phyloP scores from a whole-genome alignment of 2,797 vertebrate species.

The Helarctos malayanus region DNA sequence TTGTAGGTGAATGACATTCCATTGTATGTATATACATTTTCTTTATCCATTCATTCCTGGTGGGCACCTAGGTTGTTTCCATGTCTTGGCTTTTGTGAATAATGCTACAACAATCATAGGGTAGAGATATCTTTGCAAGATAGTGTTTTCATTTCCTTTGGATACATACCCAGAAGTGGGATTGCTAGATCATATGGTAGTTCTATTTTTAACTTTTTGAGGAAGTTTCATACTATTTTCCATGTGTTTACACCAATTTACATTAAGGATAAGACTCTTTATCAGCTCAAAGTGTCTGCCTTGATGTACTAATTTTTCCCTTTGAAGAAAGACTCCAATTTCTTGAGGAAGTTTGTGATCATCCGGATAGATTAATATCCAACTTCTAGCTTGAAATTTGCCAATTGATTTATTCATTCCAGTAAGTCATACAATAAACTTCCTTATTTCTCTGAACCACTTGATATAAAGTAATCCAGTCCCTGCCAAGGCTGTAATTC shows the following conservation, averaged over 20 bases:
- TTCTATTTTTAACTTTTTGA: neutral
- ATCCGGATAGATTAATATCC: neutral
- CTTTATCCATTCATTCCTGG: neutral
- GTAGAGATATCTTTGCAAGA: neutral
- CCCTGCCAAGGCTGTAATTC: neutral
- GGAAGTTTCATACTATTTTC: neutral
- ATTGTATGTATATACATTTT: neutral
- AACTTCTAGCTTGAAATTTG: neutral
- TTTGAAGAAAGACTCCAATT: neutral
- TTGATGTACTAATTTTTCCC: neutral
- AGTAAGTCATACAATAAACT: neutral
- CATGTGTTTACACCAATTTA: neutral
- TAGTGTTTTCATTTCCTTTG: neutral
- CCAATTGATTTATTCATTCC: neutral
- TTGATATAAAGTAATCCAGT: conserved; percentile 24
- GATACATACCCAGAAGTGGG: neutral
- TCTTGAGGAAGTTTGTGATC: neutral
- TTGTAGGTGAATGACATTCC: neutral
- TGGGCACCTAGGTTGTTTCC: neutral
- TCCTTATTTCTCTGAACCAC: conserved; percentile 9
- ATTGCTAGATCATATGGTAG: neutral
- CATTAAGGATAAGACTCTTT: neutral
- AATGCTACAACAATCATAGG: neutral
- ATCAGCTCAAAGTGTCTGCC: neutral
- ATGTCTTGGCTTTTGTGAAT: neutral